Evolutionary conservation across 1,140 invertebrate genomes (phyloP).

Genomic region (roundworm (Caenorhabditis elegans)): WBcel235 BX284602.5:14579001-14579500

Average conservation of each 20-base stretch:
- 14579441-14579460: no score
- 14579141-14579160: background rate
- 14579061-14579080: constrained; percentile 7
- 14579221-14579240: background rate
- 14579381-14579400: no score
- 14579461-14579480: no score
- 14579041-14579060: background rate
- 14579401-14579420: no score
- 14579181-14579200: background rate
- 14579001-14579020: no score
- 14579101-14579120: background rate
- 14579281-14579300: background rate
- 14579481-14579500: no score
- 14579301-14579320: background rate
- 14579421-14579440: no score
- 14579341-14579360: no score
- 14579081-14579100: background rate
- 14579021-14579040: no score
- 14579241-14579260: background rate
- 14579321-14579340: background rate
- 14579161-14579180: background rate
- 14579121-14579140: background rate
- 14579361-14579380: no score
- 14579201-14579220: background rate
- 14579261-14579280: background rate